Base-by-base conservation (phyloP, 92 coral and sea anemone genomes). In the Epizoanthus scotinus region DNA sequence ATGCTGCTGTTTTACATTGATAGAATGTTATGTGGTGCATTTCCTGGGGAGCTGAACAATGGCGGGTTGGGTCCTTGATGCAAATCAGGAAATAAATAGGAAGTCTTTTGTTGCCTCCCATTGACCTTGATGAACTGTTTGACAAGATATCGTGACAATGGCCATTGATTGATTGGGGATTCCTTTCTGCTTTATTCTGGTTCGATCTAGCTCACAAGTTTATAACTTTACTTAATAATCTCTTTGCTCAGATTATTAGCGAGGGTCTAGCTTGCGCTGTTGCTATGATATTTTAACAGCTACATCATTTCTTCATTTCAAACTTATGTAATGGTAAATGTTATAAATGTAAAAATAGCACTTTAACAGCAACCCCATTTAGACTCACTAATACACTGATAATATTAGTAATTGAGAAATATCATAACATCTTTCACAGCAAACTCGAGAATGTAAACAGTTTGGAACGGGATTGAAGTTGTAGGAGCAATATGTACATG, bases 21-120 rank as follows among this genome's bases (percentile, higher is more conserved):
- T 8, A 21, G 57, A 53, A 72, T 26, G 26, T 70, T 15, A 28
- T n/a, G 24, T 56, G 61, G 25, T 31, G 6, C 10, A 40, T 54
- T n/a, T 55, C 63, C 78, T 54, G 52, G 58, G 20, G 78, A 47
- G 78, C 50, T 31, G 22, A 28, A 53, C 78, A 72, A 54, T 72
- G 14, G 78, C 54, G 49, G 78, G 78, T 18, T 17, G 78, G 78
- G 34, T 63, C 27, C 47, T n/a, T 24, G n/a, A 5, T 72, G 61
- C 2, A 2, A 55, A 12, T 72, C 78, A 72, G 78, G 78, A 72
- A 72, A 44, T 72, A 3, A 13, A 10, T 17, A 8, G 44, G 78
- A 58, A 57, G 28, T 50, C 8, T 9, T 49, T 56, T 54, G 57
- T 1, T 3, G 31, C 31, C 13, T 50, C 8, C 21, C 31, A 34